phyloP scores from a whole-genome alignment of 2,113 vertebrate genomes.

The Monarcha castaneiventris region DNA sequence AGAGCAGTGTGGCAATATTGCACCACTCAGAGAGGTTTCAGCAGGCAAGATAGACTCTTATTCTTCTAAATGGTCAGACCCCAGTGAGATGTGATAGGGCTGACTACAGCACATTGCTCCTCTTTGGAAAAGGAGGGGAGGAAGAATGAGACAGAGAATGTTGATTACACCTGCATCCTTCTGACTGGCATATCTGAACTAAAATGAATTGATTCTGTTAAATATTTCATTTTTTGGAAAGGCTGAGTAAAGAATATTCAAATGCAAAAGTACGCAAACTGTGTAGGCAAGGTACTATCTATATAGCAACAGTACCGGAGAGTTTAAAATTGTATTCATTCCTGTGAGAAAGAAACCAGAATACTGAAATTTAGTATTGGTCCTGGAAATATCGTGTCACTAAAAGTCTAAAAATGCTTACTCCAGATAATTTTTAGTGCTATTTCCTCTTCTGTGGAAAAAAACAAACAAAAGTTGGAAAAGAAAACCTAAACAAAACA shows the following conservation, averaged over 20 bases:
- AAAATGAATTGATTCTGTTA: conserved; percentile 17
- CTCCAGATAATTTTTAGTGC: background rate
- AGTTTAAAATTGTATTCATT: background rate
- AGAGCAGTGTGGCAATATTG: background rate
- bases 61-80: background rate
- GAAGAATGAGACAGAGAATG: background rate
- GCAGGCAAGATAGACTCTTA: conserved; percentile 15
- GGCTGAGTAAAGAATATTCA: conserved; percentile 9
- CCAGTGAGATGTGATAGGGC: background rate
- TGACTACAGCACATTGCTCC: background rate
- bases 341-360: background rate
- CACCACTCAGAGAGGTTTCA: background rate
- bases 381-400: background rate
- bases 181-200: background rate
- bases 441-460: background rate
- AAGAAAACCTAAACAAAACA: background rate
- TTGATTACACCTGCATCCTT: background rate
- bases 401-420: background rate
- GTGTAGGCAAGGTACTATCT: background rate
- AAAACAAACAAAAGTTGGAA: background rate
- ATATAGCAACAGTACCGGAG: background rate
- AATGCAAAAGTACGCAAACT: background rate
- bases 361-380: background rate
- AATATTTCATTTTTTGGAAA: conserved; percentile 23
- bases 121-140: background rate